Conservation (phyloP, 2,888 invertebrate genomes). For the Leucoma salicis region DNA sequence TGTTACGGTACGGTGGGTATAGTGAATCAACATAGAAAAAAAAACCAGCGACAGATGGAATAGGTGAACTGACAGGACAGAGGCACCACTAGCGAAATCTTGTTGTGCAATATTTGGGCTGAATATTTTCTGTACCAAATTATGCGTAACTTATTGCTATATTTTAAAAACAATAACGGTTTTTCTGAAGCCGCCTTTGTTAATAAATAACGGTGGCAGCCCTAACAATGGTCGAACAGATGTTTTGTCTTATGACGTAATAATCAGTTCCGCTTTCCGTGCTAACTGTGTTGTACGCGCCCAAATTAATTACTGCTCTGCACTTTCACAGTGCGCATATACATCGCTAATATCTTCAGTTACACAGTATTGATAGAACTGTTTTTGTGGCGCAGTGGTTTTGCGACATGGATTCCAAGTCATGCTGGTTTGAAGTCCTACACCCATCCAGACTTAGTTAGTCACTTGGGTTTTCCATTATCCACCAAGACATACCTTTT, state of each 20-base stretch:
- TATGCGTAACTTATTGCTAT: neutral
- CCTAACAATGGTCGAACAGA: constrained; percentile 23
- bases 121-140: neutral
- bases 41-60: no score
- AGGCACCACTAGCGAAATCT: neutral
- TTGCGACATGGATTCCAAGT: no score
- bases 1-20: no score
- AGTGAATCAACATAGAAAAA: no score
- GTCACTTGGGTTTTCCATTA: no score
- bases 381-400: no score
- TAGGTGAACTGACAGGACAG: no score
- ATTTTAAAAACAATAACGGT: neutral
- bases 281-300: constrained; percentile 35
- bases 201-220: neutral
- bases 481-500: no score
- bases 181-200: neutral
- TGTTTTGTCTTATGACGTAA: constrained; percentile 48
- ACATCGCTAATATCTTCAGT: constrained; percentile 16
- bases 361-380: neutral
- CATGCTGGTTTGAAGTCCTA: no score
- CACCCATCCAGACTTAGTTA: no score
- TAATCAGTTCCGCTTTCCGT: constrained; percentile 62
- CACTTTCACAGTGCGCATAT: constrained; percentile 55
- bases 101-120: neutral
- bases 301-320: constrained; percentile 51